Evolutionary conservation across 2,888 invertebrate species (phyloP).

Genomic region (Xanthorhoe designata): DNA sequence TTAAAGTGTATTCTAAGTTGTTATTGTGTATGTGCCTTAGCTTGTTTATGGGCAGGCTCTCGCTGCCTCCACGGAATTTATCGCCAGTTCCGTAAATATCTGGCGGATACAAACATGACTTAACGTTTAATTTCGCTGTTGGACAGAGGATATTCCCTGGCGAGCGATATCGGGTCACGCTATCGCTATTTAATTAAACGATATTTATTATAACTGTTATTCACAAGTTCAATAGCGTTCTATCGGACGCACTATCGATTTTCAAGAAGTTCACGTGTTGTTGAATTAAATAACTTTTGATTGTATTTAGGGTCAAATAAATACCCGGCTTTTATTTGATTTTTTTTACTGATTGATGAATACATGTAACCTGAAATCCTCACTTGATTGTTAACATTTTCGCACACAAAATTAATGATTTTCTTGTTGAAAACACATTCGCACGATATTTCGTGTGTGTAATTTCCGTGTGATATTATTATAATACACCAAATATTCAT

Average conservation of each 20-base stretch:
- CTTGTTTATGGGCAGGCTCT: slow-evolving; percentile 49
- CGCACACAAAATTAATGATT: no score
- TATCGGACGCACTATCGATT: not conserved
- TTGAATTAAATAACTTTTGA: no score
- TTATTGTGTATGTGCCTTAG: slow-evolving; percentile 25
- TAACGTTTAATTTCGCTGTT: slow-evolving; percentile 37
- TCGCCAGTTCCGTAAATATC: slow-evolving; percentile 50
- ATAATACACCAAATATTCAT: no score
- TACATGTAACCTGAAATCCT: no score
- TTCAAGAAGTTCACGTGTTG: no score
- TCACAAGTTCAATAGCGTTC: not conserved
- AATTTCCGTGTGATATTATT: no score
- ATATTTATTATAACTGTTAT: slow-evolving; percentile 2
- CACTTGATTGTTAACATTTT: no score
- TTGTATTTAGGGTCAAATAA: no score
- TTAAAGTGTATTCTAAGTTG: not conserved
- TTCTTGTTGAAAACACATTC: no score
- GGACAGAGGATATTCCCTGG: slow-evolving; percentile 24
- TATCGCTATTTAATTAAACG: slow-evolving; percentile 14
- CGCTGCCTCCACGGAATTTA: slow-evolving; percentile 53
- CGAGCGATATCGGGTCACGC: slow-evolving; percentile 8
- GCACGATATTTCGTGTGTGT: no score
- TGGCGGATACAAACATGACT: slow-evolving; percentile 46
- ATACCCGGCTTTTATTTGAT: no score
- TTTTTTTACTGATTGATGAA: no score